Evolutionary conservation across 2,113 vertebrate species (phyloP).

Genomic region (Sceloporus undulatus): DNA sequence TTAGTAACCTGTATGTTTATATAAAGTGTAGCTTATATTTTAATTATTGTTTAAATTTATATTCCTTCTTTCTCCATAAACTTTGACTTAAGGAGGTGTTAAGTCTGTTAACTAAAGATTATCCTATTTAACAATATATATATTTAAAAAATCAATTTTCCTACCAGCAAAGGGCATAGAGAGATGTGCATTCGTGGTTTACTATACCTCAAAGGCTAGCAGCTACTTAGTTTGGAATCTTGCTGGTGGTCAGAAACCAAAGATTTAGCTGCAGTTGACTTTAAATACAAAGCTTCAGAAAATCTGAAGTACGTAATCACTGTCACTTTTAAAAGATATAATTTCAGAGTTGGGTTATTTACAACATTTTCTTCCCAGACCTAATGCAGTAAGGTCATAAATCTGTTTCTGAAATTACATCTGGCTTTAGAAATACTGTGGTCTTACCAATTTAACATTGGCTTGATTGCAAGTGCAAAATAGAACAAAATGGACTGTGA

Average conservation of each 20-base stretch:
- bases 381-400: constrained; percentile 23
- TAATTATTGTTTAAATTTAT: not conserved
- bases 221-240: not conserved
- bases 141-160: constrained; percentile 1
- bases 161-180: not conserved
- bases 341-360: constrained; percentile 21
- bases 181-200: not conserved
- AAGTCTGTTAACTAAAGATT: not conserved
- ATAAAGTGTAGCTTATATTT: not conserved
- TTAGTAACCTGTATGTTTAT: not conserved
- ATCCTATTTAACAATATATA: not conserved
- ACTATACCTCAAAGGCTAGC: not conserved
- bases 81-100: not conserved
- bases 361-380: constrained; percentile 19
- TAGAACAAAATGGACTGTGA: constrained; percentile 30
- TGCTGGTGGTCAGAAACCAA: not conserved
- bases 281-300: constrained; percentile 4
- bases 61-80: too few species aligned
- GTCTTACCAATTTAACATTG: constrained; percentile 27
- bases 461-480: constrained; percentile 29
- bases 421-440: constrained; percentile 16
- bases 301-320: constrained; percentile 1
- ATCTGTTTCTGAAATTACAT: constrained; percentile 24
- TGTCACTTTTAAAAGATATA: constrained; percentile 26
- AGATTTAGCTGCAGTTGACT: not conserved